Conservation (phyloP, 2,888 invertebrate genomes). For the Chironomus riparius region DNA sequence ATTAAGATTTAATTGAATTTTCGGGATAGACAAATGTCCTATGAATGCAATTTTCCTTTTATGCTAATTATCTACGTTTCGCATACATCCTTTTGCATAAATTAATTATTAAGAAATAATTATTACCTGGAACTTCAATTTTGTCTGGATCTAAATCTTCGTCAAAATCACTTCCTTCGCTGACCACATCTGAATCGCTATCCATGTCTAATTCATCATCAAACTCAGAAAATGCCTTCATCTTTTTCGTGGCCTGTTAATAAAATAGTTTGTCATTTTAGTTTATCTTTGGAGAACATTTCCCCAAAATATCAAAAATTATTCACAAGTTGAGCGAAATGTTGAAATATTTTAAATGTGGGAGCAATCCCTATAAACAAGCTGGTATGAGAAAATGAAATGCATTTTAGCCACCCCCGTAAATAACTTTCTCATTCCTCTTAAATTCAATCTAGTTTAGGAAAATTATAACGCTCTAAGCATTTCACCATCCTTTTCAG, state of each 20-base stretch:
- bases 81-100: neutral
- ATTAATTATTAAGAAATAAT: neutral
- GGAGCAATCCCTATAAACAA: too few relatives aligned
- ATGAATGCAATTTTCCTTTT: neutral
- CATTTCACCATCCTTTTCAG: neutral
- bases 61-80: neutral
- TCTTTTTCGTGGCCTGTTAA: conserved; percentile 21
- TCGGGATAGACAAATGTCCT: neutral
- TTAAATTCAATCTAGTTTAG: neutral
- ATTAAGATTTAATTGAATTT: conserved; percentile 10
- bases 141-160: conserved; percentile 87
- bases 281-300: too few relatives aligned
- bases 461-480: neutral
- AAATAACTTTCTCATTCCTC: too few relatives aligned
- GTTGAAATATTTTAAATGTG: too few relatives aligned
- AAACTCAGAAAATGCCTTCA: conserved; percentile 9
- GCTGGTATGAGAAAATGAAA: too few relatives aligned
- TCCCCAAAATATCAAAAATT: too few relatives aligned
- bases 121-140: conserved; percentile 78
- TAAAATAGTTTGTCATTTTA: too few relatives aligned
- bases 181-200: conserved; percentile 45
- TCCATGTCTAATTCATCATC: conserved; percentile 30
- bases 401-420: too few relatives aligned
- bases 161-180: conserved; percentile 62
- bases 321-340: too few relatives aligned